These are phyloP conservation scores for Hylaea fasciaria DNA, from an alignment of 2,888 invertebrate species.

Conservation along the genomic window DNA sequence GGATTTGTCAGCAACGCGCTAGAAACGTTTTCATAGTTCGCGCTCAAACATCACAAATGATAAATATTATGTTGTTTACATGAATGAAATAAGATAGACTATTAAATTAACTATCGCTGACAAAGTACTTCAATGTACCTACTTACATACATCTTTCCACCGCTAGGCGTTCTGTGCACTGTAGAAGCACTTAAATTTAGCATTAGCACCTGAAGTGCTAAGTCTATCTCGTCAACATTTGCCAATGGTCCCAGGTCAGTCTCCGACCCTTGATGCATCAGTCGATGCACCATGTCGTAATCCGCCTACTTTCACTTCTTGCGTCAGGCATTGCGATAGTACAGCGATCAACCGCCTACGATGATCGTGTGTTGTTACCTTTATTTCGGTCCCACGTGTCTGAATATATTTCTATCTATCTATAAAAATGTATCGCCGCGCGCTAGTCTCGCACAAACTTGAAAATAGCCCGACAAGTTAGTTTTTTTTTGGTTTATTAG, in stretches of 20 bases:
- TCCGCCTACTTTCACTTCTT: conserved; percentile 78
- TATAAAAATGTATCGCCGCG: too few relatives aligned
- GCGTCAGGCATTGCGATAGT: conserved; percentile 69
- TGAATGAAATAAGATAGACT: too few relatives aligned
- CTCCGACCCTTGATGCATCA: conserved; percentile 71
- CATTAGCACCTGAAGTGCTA: conserved; percentile 4
- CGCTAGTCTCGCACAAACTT: too few relatives aligned
- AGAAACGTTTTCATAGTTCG: too few relatives aligned
- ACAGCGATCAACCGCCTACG: conserved; percentile 49
- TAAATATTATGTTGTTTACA: too few relatives aligned
- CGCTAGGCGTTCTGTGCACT: not conserved
- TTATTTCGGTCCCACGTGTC: conserved; percentile 41
- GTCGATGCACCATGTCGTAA: conserved; percentile 78
- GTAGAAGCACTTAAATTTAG: not conserved
- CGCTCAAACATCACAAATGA: too few relatives aligned
- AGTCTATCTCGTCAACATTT: conserved; percentile 34
- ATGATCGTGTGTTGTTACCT: conserved; percentile 53
- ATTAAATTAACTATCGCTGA: too few relatives aligned
- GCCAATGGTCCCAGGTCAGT: conserved; percentile 44
- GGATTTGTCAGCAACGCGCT: too few relatives aligned
- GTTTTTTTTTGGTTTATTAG: too few relatives aligned
- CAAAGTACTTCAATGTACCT: too few relatives aligned
- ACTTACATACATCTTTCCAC: too few relatives aligned
- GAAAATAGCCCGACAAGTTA: too few relatives aligned
- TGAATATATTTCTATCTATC: not conserved